Conservation (phyloP, 53 echinoderm and acorn worm genomes). For the Stichopus horrens region DNA sequence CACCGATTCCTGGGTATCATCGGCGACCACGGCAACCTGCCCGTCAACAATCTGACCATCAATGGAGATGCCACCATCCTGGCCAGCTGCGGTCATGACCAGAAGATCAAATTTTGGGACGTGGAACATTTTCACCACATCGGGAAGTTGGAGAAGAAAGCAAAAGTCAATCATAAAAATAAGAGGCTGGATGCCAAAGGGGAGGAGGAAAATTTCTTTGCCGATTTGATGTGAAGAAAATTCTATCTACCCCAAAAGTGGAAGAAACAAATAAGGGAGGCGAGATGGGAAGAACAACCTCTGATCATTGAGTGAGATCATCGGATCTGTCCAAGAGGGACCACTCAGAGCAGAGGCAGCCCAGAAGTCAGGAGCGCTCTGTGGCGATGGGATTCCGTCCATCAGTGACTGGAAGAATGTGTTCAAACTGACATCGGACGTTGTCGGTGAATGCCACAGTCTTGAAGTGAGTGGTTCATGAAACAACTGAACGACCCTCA, state of each 20-base stretch:
- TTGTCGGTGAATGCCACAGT: too few relatives aligned
- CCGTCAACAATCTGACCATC: conserved; percentile 72
- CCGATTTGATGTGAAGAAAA: conserved; percentile 50
- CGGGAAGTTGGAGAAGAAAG: conserved; percentile 71
- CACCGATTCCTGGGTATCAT: conserved; percentile 82
- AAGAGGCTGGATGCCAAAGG: conserved; percentile 73
- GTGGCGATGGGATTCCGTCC: too few relatives aligned
- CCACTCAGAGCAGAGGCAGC: too few relatives aligned
- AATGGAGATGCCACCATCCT: conserved; percentile 63
- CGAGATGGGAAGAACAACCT: too few relatives aligned
- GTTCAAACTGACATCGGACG: too few relatives aligned
- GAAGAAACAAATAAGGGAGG: too few relatives aligned
- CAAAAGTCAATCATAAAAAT: conserved; percentile 63
- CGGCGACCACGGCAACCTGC: conserved; percentile 87
- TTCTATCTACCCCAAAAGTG: background rate
- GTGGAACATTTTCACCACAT: conserved; percentile 74
- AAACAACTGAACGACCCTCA: too few relatives aligned
- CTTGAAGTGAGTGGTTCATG: too few relatives aligned
- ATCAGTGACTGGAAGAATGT: too few relatives aligned
- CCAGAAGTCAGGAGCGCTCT: too few relatives aligned
- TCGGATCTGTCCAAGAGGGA: too few relatives aligned
- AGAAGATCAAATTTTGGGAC: conserved; percentile 94
- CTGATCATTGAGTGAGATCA: too few relatives aligned
- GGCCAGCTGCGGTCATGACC: conserved; percentile 82
- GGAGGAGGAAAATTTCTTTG: conserved; percentile 88